Evolutionary conservation across 2,797 vertebrate species (phyloP).

Genomic region (Hylomyscus alleni): DNA sequence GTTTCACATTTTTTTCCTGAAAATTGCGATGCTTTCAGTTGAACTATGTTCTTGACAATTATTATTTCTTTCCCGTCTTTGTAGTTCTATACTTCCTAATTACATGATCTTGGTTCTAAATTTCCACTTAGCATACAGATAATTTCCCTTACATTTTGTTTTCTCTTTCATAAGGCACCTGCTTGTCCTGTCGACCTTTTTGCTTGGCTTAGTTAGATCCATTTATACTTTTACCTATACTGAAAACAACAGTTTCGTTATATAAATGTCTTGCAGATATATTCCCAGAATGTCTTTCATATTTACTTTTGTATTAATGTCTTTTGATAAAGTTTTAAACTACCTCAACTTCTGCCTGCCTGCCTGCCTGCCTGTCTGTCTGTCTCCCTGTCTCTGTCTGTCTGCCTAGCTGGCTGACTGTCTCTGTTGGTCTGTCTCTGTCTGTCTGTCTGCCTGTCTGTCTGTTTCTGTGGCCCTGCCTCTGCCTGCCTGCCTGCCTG

Average conservation of each 20-base stretch:
- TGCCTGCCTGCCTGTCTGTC: not conserved
- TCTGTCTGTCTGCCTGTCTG: not conserved
- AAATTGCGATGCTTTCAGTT: not conserved
- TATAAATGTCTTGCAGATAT: not conserved
- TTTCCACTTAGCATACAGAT: not conserved
- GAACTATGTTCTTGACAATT: not conserved
- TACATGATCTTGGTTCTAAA: not conserved
- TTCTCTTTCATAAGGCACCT: not conserved
- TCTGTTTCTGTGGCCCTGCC: not conserved
- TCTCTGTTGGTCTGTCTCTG: too few species aligned
- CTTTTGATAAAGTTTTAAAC: not conserved
- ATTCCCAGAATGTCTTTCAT: not conserved
- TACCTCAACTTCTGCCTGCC: not conserved
- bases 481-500: not conserved
- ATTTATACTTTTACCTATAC: not conserved
- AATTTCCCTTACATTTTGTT: not conserved
- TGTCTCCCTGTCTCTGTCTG: not conserved
- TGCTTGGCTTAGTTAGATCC: not conserved
- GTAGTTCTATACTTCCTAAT: not conserved
- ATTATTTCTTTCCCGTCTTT: slow-evolving; percentile 1
- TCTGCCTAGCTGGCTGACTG: too few species aligned
- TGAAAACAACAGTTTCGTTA: not conserved
- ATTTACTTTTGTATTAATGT: not conserved
- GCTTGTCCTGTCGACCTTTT: not conserved
- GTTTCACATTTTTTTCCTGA: not conserved